Base-by-base conservation (phyloP, 2,113 vertebrate species). In the Gavia stellata region DNA sequence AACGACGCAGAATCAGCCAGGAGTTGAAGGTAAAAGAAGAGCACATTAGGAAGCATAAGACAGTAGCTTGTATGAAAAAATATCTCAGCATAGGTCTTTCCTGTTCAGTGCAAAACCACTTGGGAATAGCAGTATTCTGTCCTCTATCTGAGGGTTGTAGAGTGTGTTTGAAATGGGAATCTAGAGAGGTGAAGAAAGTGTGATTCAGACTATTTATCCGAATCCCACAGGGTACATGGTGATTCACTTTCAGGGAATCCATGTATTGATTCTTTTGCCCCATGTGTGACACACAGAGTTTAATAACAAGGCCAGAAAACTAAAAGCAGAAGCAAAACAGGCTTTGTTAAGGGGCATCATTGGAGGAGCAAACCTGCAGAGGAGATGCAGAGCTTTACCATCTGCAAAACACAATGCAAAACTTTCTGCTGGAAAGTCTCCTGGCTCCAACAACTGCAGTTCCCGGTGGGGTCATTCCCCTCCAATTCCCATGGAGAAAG, bases 211-310 rank as follows among this genome's bases (percentile, higher is more conserved):
- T 74, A 26, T 59, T 92, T 56, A 44, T 67, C 61, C 3, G 1
- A 88, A 71, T 50, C 61, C 56, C 53, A 53, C 4, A 7, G 28
- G 17, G 42, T 20, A 14, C 10, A 3, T 0, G 0, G 52, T 62
- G 38, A 80, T 71, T 94, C 36, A 14, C n/a, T 16, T 21, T 40
- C 66, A 70, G 33, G 25, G 71, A 77, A 95, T 81, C 74, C 23
- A 4, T 5, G 10, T 15, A 36, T 65, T 45, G 86, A 33, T 55
- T 71, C 15, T 63, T 75, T 79, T 68, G 78, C 70, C 53, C 47
- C 53, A 13, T 6, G 24, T 0, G 4, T 81, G 83, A 79, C 85
- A 59, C 50, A 53, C 42, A 24, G 20, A 17, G 12, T 16, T 65
- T 81, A 82, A 49, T 62, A 88, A 61, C 45, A 82, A 71, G 45